Base-by-base conservation (phyloP, 2,797 vertebrate species). In the Linurgus olivaceus region DNA sequence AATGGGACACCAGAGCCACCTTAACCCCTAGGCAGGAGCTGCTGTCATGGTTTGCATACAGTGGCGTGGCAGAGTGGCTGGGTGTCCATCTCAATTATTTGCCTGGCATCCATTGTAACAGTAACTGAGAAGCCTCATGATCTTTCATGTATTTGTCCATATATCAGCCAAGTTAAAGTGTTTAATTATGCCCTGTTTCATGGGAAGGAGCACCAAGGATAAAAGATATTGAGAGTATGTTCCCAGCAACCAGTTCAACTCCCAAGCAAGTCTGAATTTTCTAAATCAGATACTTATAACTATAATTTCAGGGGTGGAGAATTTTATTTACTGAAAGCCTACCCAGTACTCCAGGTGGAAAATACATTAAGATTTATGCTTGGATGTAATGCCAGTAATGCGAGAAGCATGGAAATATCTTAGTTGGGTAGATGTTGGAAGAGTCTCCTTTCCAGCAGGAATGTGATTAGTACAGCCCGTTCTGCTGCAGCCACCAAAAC, bases 291-390 rank as follows among this genome's bases (percentile, higher is more conserved):
- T 24, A 31, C 31, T 91, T 73, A 58, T 3, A 73, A 68, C 63
- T 57, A 57, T 90, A 73, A 90, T 84, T 88, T 84, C 76, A 84
- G 23, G 11, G 6, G 6, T 81, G 19, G 10, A 10, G 7, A 50
- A 50, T 81, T 95, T 89, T 94, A 87, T 72, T 87, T 90, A 88
- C 71, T 95, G 96, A 95, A 96, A 96, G 58, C 62, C 67, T 95
- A 96, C 38, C 94, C 88, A 78, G 44, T 67, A 35, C 52, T 94
- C 57, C 83, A 90, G 78, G 61, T 86, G 96, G 91, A 96, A 96
- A 96, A 94, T 78, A 81, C 94, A 96, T 96, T 96, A 96, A 96
- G 96, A 95, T 96, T 96, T 94, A 96, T 95, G 91, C 93, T 93
- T 93, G 93, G 85, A 94, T 94, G 88, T 78, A 96, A 90, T n/a